These are phyloP conservation scores for Monochamus saltuarius DNA, from an alignment of 1,140 invertebrate genomes.

Conservation along the genomic window DNA sequence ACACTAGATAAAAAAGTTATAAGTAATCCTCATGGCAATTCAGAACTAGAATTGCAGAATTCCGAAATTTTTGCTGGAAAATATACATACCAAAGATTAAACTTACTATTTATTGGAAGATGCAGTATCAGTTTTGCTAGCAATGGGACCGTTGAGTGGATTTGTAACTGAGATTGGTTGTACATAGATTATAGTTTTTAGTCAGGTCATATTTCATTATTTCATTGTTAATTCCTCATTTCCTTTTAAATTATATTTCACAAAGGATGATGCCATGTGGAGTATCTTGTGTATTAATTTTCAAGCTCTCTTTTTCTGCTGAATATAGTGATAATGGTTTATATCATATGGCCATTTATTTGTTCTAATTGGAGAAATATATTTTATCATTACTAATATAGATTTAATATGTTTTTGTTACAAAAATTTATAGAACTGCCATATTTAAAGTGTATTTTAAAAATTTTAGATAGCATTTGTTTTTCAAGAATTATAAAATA, in stretches of 20 bases:
- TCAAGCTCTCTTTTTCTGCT: conserved; percentile 32
- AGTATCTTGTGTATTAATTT: no score
- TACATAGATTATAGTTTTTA: conserved; percentile 11
- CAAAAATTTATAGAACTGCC: conserved; percentile 16
- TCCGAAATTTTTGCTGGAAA: no score
- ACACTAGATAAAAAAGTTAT: no score
- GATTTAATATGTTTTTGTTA: conserved; percentile 12
- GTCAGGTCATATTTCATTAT: conserved; percentile 10
- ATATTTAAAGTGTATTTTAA: conserved; percentile 2
- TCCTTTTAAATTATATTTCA: conserved; percentile 23
- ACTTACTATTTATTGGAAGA: not conserved
- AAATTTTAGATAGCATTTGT: not conserved
- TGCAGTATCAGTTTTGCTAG: not conserved
- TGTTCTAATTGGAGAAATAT: conserved; percentile 16
- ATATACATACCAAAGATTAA: no score
- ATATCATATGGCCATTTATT: conserved; percentile 7
- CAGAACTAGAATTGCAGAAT: no score
- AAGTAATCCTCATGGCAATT: no score
- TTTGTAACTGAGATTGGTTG: conserved; percentile 10
- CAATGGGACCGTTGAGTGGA: not conserved
- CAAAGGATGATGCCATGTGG: conserved; percentile 7
- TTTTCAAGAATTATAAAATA: not conserved
- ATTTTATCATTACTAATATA: conserved; percentile 8
- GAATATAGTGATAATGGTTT: conserved; percentile 23
- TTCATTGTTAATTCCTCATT: conserved; percentile 19